Base-by-base conservation (phyloP, 2,888 invertebrate species). In the Tricholauxania praeusta region DNA sequence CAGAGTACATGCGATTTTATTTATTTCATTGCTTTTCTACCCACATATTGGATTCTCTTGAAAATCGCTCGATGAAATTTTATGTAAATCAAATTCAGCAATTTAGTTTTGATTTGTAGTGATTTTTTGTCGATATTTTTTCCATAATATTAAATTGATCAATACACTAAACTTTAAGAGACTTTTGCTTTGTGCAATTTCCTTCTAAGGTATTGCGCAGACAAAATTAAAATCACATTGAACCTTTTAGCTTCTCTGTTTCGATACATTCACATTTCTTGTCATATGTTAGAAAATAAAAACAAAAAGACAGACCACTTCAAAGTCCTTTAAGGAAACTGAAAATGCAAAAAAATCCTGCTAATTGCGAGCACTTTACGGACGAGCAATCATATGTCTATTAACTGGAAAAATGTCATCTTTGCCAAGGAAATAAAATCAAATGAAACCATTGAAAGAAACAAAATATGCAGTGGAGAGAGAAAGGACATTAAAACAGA, bases 361-460 rank as follows among this genome's bases (percentile, higher is more conserved):
- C 57, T 57, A 57, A 57, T 57, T 57, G 57, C 57, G 28, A 28
- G 22, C 57, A 57, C 57, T 57, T 57, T 57, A 14, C 22, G 12
- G 22, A 57, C 1, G 28, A 28, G 28, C 57, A 17, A 39, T 12
- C 39, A 62, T 62, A 48, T 57, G 47, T 57, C 51, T 59, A 59
- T 69, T 59, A 69, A 69, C 60, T 60, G 59, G 1, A 49, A 59
- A 39, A 59, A 57, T 49, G 68, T 69, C 68, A 60, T n/a, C 17
- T 2, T 12, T 28, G 64, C 17, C 47, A 48, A 48, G 12, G 28
- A n/a, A 59, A 22, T 52, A 51, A 32, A 19, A 60, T 60, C 59
- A 59, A 69, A 48, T 60, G 60, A 49, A 69, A n/a, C 49, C 59
- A 60, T 60, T 68, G 32, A 59, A 48, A 22, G 39, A 39, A 3